Base-by-base conservation (phyloP, 2,113 vertebrate species). In the Corydoras maculifer region DNA sequence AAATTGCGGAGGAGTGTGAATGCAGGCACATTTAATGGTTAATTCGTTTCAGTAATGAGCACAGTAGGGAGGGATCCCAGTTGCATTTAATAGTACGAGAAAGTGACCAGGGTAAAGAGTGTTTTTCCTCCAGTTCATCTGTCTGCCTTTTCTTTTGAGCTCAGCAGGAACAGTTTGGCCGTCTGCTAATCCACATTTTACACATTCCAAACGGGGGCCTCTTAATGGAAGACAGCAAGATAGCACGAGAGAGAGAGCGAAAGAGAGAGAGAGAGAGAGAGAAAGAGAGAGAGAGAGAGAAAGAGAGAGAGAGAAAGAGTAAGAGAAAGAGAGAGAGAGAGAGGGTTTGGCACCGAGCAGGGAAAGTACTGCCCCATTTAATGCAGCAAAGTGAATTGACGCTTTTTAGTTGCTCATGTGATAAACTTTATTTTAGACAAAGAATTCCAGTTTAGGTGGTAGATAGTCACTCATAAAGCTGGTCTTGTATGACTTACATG, bases 111-210 rank as follows among this genome's bases (percentile, higher is more conserved):
- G 68, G 64, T 25, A 58, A 58, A 73, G 82, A 50, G 68, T 81
- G 76, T 80, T 85, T 83, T 78, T 76, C 81, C 81, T 79, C 60
- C 69, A 25, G 18, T 25, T 25, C 69, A 69, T 65, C 78, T 73
- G 64, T 72, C 72, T 70, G 73, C 75, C 75, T 84, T 43, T 81
- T 75, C 79, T 62, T 75, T 59, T 57, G 74, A 79, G 75, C 86
- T 80, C 84, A 83, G 85, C 81, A 43, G 84, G 82, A 80, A 80
- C 61, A 75, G 73, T 76, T 70, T 64, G 79, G 57, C 71, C 13
- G 77, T 86, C 83, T 80, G 71, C 82, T 86, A 83, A 82, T 84
- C 82, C 81, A 81, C 84, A 85, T 86, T 85, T 86, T 82, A 77
- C 78, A 84, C 86, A 88, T 87, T 87, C 87, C 80, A 83, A 66